Conservation (phyloP, 2,113 vertebrate species). For the Mionectes macconnelli region DNA sequence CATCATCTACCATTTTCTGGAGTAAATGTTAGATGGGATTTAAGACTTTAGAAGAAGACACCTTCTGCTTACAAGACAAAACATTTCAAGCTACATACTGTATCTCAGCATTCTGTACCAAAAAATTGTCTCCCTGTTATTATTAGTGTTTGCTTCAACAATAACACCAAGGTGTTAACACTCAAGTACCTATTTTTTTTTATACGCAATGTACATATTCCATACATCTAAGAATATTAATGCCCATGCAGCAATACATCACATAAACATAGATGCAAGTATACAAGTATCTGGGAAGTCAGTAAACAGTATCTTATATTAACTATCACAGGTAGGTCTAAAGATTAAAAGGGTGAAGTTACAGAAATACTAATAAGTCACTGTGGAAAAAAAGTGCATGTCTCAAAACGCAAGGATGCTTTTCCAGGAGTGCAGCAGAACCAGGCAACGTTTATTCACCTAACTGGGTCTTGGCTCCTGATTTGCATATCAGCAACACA, state of each 20-base stretch:
- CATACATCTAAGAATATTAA: background rate
- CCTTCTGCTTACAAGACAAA: background rate
- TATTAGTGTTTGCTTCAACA: background rate
- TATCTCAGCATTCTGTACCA: background rate
- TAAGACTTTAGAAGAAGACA: background rate
- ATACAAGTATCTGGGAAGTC: background rate
- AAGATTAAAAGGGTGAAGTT: background rate
- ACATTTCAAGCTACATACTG: background rate
- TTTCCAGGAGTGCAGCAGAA: background rate
- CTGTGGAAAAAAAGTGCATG: background rate
- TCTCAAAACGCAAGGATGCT: background rate
- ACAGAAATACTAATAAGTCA: background rate
- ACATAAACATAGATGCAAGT: background rate
- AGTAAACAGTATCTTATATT: background rate
- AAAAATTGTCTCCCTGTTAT: background rate
- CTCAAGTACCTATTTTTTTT: background rate
- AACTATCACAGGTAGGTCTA: background rate
- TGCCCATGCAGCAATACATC: background rate
- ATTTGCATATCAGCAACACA: background rate
- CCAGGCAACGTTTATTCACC: background rate
- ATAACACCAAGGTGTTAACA: background rate
- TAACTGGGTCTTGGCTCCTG: background rate
- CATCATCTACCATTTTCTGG: background rate
- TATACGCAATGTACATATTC: background rate
- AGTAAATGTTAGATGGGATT: background rate